phyloP scores from a whole-genome alignment of 2,888 invertebrate species.

The Hypena proboscidalis region DNA sequence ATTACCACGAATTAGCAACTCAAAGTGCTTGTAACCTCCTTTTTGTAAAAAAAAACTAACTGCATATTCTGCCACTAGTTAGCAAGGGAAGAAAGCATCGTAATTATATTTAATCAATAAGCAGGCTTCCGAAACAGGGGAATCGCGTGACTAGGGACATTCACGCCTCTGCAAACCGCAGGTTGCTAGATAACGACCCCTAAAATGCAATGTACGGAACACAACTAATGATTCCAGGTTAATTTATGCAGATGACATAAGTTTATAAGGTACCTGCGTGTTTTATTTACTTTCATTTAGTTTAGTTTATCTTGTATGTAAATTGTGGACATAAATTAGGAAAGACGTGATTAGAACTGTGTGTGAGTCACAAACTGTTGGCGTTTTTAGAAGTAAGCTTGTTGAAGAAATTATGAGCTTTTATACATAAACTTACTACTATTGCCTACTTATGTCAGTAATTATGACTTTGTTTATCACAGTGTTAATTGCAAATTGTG shows the following conservation, averaged over 20 bases:
- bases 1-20: no score
- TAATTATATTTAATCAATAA: slow-evolving; percentile 68
- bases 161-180: slow-evolving; percentile 50
- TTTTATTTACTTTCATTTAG: not conserved
- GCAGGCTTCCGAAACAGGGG: slow-evolving; percentile 39
- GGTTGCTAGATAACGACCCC: slow-evolving; percentile 45
- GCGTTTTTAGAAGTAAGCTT: no score
- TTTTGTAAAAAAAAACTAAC: not conserved
- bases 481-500: no score
- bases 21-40: no score
- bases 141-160: slow-evolving; percentile 67
- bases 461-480: no score
- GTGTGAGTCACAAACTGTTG: no score
- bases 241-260: slow-evolving; percentile 16
- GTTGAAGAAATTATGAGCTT: no score
- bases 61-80: not conserved
- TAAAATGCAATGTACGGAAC: slow-evolving; percentile 24
- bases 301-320: no score
- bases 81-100: slow-evolving; percentile 16
- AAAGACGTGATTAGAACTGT: no score
- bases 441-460: no score
- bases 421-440: no score
- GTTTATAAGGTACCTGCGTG: slow-evolving; percentile 1
- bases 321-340: no score
- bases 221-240: slow-evolving; percentile 22